Evolutionary conservation across 2,888 invertebrate species (phyloP).

Genomic region (Volucella zonaria): DNA sequence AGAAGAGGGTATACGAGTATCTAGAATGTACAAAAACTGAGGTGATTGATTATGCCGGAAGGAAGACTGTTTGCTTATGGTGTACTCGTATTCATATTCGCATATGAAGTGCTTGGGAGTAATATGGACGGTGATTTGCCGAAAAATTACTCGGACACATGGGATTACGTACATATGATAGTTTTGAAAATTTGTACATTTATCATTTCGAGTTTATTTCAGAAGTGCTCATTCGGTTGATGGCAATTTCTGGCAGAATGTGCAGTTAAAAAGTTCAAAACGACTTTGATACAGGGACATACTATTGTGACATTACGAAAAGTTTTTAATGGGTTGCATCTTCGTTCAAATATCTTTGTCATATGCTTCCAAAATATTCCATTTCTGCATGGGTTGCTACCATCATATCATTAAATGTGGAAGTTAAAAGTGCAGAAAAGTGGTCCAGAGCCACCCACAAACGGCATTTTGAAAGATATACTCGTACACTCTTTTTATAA

Average conservation of each 20-base stretch:
- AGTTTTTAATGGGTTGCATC: too few species aligned
- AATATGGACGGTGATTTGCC: constrained; percentile 37
- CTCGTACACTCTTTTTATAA: too few species aligned
- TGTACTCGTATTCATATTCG: background rate
- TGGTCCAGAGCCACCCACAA: too few species aligned
- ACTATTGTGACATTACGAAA: too few species aligned
- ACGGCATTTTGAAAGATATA: too few species aligned
- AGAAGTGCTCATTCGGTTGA: constrained; percentile 6
- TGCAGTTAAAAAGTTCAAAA: too few species aligned
- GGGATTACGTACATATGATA: constrained; percentile 38
- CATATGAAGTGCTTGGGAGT: background rate
- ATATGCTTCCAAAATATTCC: too few species aligned
- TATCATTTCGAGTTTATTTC: constrained; percentile 32
- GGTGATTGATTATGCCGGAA: constrained; percentile 59
- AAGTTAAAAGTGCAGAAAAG: too few species aligned
- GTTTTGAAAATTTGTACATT: constrained; percentile 39
- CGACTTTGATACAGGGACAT: too few species aligned
- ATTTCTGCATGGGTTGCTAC: too few species aligned
- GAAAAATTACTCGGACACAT: constrained; percentile 53
- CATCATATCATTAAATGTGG: too few species aligned
- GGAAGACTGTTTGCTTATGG: constrained; percentile 28
- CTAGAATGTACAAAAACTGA: background rate
- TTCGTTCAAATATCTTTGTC: too few species aligned
- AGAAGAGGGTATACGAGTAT: background rate
- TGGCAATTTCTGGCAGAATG: background rate